A percentile compares a stretch with the other conserved stretches of the same genome.
Evolutionary conservation across 2,888 invertebrate genomes (phyloP).

Genomic region (Ryuthela nishihirai): DNA sequence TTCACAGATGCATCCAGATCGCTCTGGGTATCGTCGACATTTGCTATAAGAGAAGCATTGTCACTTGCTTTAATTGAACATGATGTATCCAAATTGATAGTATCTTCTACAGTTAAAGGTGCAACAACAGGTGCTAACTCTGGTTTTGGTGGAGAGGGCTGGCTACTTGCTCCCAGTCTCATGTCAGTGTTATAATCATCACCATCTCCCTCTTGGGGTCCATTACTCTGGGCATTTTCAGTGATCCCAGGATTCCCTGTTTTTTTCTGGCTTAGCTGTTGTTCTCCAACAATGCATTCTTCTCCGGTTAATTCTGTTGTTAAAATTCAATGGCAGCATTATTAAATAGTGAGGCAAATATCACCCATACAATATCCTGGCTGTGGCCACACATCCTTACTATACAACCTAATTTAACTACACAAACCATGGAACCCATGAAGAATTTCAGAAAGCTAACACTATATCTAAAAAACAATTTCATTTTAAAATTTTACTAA

Average conservation of each 20-base stretch:
- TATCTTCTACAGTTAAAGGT: constrained; percentile 46
- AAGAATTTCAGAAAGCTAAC: too few species aligned
- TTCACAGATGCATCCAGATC: constrained; percentile 47
- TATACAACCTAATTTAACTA: too few species aligned
- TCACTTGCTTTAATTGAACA: constrained; percentile 42
- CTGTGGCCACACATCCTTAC: too few species aligned
- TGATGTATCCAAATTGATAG: constrained; percentile 43
- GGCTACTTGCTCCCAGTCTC: neutral
- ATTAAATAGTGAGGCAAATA: constrained; percentile 30
- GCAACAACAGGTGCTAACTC: constrained; percentile 41
- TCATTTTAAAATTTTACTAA: too few species aligned
- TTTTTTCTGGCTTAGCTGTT: constrained; percentile 12
- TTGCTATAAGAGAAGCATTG: constrained; percentile 51
- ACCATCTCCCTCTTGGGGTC: constrained; percentile 14
- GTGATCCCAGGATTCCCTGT: neutral
- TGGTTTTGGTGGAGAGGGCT: constrained; percentile 40
- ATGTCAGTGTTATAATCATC: constrained; percentile 41
- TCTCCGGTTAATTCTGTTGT: constrained; percentile 32
- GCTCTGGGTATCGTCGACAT: constrained; percentile 51
- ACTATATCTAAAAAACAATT: too few species aligned
- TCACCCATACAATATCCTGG: too few species aligned
- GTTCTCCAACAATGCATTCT: constrained; percentile 24
- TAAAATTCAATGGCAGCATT: constrained; percentile 36
- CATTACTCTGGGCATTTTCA: constrained; percentile 23
- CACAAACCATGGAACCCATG: too few species aligned